Evolutionary conservation across 2,113 vertebrate species (phyloP), one percentile per base, ranked within the genome.

Genomic region (Megaleporinus macrocephalus): DNA sequence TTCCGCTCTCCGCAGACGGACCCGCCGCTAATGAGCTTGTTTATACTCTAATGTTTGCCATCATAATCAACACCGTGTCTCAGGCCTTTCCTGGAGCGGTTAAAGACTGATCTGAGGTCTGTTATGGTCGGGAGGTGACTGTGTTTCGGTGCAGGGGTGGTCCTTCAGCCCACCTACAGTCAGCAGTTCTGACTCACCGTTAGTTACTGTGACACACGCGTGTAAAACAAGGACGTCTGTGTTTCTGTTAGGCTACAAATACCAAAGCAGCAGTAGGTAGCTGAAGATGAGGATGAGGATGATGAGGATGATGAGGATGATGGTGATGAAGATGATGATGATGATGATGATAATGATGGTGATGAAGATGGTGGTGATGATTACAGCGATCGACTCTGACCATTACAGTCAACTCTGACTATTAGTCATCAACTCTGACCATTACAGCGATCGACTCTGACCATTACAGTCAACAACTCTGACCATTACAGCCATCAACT

Each of bases 11-110:
- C 53, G 57, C 68, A 83, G 80, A 81, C 83, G 59, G 57, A 82
- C 79, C 77, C 83, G 85, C 86, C 69, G 87, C 71, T 93, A 92
- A 93, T 90, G 91, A 93, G 91, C 85, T 91, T 91, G 89, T 91
- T 93, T 92, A 91, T 91, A 84, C 85, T 65, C 88, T 71, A 85
- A 84, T 89, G 62, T 76, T 84, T 76, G 53, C 24, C 41, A 26
- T n/a, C 15, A 16, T 83, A 85, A 86, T 81, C 65, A 86, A 74
- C 69, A 65, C n/a, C 57, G 62, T 82, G 78, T 82, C 61, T 47
- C 44, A 79, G 53, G 85, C 87, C 79, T 87, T 51, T 29, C 61
- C 51, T 73, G n/a, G n/a, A n/a, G n/a, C n/a, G n/a, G n/a, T n/a
- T n/a, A 22, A 30, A 41, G 22, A 27, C 18, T 14, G 33, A 68